Evolutionary conservation across 2,113 vertebrate species (phyloP), one percentile per base, ranked within the genome.

Genomic region (Lanius ludovicianus): DNA sequence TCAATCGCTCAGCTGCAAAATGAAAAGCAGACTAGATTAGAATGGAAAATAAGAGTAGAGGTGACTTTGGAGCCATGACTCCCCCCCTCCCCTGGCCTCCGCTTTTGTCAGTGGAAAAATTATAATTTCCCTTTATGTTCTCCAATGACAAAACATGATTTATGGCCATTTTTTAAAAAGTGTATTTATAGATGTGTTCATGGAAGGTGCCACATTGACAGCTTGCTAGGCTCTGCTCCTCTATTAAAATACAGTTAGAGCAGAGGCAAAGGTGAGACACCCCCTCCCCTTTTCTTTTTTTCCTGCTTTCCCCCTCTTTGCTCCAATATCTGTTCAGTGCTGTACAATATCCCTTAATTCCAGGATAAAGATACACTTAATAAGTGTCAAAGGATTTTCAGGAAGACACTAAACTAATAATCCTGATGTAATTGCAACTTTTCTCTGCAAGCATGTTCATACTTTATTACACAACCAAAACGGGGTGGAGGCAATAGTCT

Each of bases 21-120:
- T 96, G 80, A 92, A 97, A 97, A 92, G 70, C 82, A 30, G 79
- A 77, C 80, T 73, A 70, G 77, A 89, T 88, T 94, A 95, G 93
- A 96, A 94, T 95, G 62, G 87, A 95, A 97, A 97, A 89, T 94
- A 96, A 83, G 75, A 93, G 59, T 81, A 95, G 85, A 95, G 79
- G 83, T 97, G 95, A 97, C 91, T 95, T 93, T 81, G 87, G 31
- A 95, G 44, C 9, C 90, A 77, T 42, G 63, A 82, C 20, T 71
- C 17, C 21, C 37, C n/a, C 11, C 4, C 19, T 6, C 7, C 6
- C 13, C 11, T 52, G 1, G 1, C 19, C 15, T 30, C 23, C 3
- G 10, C 15, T 89, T 88, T 79, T 82, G 37, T 77, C 84, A 89
- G 70, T 91, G 64, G 68, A 81, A 95, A 96, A 89, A 67, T 27